Evolutionary conservation across 2,888 invertebrate genomes (phyloP).

Genomic region (Ernsta delagoae): DNA sequence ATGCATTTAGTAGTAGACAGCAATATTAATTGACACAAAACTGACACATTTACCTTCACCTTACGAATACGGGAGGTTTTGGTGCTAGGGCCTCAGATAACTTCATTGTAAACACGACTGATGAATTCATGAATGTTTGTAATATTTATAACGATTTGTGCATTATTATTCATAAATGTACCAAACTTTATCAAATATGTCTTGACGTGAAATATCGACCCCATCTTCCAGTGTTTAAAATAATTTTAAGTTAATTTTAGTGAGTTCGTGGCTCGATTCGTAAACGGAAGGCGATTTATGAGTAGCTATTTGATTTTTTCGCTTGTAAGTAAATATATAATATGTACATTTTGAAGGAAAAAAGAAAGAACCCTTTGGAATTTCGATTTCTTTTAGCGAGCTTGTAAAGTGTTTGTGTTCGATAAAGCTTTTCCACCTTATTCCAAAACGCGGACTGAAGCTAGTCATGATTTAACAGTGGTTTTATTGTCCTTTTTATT

Average conservation of each 20-base stretch:
- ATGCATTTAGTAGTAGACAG: too few relatives aligned
- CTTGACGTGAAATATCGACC: constrained; percentile 44
- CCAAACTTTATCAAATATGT: neutral
- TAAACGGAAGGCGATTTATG: constrained; percentile 39
- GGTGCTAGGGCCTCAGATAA: too few relatives aligned
- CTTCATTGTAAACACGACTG: neutral
- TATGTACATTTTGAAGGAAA: constrained; percentile 77
- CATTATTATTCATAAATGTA: neutral
- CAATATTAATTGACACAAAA: too few relatives aligned
- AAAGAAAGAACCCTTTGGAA: constrained; percentile 51
- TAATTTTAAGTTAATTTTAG: constrained; percentile 43
- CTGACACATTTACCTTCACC: too few relatives aligned
- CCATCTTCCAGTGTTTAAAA: constrained; percentile 60
- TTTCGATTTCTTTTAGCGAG: constrained; percentile 65
- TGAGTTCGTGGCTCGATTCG: constrained; percentile 53
- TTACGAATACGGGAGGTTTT: too few relatives aligned
- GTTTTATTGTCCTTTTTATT: too few relatives aligned
- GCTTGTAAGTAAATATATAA: constrained; percentile 76
- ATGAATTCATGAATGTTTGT: neutral
- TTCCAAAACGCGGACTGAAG: too few relatives aligned
- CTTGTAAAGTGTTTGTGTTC: constrained; percentile 71
- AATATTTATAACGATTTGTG: neutral
- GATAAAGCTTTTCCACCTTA: constrained; percentile 59
- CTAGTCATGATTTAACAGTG: too few relatives aligned
- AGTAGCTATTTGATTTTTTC: constrained; percentile 61